Conservation (phyloP, 2,113 vertebrate genomes). For the Baryphthengus martii region DNA sequence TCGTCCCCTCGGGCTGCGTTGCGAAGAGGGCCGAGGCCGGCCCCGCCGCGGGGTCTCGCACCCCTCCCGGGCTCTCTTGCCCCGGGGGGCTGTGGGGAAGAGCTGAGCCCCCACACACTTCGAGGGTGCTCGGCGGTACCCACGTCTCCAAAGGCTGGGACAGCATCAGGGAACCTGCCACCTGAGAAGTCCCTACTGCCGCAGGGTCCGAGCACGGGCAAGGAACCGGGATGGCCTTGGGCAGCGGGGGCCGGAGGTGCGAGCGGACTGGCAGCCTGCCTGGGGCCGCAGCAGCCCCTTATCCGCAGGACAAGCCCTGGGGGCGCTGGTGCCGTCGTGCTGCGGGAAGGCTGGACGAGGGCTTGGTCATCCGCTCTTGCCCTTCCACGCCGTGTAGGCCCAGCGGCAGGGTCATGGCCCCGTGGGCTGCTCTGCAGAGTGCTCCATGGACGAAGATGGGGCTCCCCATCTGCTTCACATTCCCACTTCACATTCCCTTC, state of each 20-base stretch:
- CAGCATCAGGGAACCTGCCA: background rate
- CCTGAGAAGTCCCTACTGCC: background rate
- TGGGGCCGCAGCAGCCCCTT: background rate
- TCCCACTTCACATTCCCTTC: background rate
- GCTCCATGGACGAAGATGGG: background rate
- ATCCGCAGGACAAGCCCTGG: background rate
- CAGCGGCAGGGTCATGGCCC: background rate
- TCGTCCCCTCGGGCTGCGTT: background rate
- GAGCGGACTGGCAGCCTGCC: background rate
- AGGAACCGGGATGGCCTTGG: background rate
- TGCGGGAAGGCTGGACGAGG: background rate
- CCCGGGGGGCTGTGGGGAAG: background rate
- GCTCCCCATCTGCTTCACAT: fast-evolving
- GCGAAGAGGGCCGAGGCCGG: too few species aligned
- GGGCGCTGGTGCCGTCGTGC: background rate
- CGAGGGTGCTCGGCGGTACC: too few species aligned
- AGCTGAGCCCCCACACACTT: background rate
- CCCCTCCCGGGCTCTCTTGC: background rate
- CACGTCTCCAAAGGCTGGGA: background rate
- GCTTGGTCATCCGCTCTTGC: background rate
- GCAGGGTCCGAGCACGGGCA: background rate
- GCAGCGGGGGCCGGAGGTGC: too few species aligned
- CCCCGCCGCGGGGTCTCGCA: background rate
- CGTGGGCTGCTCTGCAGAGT: too few species aligned
- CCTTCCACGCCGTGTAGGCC: too few species aligned